Evolutionary conservation across 2,888 invertebrate species (phyloP), one percentile per base, ranked within the genome.

Genomic region (Stegana nigrithorax): DNA sequence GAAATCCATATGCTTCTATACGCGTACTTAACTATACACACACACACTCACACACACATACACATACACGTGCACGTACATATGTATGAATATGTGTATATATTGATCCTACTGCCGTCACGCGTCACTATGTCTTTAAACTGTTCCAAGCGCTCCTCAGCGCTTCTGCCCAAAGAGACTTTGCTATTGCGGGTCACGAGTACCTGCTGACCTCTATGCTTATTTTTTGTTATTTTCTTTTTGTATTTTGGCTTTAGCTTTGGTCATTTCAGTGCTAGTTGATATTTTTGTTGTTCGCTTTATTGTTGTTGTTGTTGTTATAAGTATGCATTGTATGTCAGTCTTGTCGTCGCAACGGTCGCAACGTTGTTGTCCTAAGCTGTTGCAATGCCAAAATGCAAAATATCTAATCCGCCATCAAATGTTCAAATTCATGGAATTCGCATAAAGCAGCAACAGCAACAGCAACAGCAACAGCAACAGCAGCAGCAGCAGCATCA

Each of bases 381-480:
- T 59, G 64, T 68, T 67, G 68, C 71, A 67, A 58, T 67, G 69
- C 68, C 68, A 63, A 78, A 75, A 78, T 78, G 75, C 75, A 74
- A 75, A 80, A 80, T 79, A 75, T 75, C 75, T 75, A 75, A 75
- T 74, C 68, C 71, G 69, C 72, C 69, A 77, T 68, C 80, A 77
- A 79, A 73, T 73, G 78, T 75, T 73, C 73, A 73, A 71, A 80
- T 80, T 80, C 81, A 79, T 72, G 78, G 81, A 79, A 79, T 79
- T 77, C 77, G 73, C 69, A 66, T 73, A 68, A 75, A 70, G 67
- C 26, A 39, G 39, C 10, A n/a, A 17, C 6, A 39, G 39, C n/a
- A 36, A 3, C 75, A 70, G 66, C 66, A 65, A 68, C 65, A 19
- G 53, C 53, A 47, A 12, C 44, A n/a, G 8, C n/a, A 44, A 17